phyloP scores from a whole-genome alignment of 64 coral and sea anemone species.

The Montipora foliosa region DNA sequence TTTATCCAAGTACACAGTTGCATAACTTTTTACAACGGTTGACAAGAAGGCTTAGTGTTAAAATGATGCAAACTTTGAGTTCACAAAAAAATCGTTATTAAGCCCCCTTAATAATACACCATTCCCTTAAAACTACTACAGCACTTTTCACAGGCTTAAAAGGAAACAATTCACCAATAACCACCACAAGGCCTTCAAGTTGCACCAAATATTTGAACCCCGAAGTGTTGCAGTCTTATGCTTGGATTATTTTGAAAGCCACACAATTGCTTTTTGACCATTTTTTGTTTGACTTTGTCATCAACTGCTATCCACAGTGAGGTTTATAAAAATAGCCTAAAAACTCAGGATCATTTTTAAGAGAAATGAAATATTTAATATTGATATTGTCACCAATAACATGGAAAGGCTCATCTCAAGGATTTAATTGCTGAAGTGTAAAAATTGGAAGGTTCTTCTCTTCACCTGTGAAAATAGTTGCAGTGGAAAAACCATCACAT shows the following conservation, averaged over 20 bases:
- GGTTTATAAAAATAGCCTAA: slow-evolving; percentile 23
- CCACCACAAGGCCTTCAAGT: background rate
- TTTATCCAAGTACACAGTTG: background rate
- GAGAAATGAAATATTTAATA: slow-evolving; percentile 52
- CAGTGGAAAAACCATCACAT: background rate
- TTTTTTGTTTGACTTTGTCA: background rate
- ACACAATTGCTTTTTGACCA: slow-evolving; percentile 31
- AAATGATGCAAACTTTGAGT: slow-evolving; percentile 37
- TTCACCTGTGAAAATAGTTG: too few relatives aligned
- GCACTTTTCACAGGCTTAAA: background rate
- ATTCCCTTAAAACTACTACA: background rate
- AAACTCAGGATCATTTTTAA: background rate
- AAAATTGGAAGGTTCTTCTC: background rate
- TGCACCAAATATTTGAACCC: background rate
- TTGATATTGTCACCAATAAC: background rate
- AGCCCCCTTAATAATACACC: background rate
- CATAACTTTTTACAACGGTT: background rate
- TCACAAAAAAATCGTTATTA: background rate
- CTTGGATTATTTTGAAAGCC: background rate
- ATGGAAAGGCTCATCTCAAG: background rate
- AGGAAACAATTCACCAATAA: slow-evolving; percentile 8
- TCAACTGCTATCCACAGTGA: slow-evolving; percentile 43
- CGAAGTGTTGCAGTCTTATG: background rate
- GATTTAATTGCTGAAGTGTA: background rate
- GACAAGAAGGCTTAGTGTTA: background rate